Base-by-base conservation (phyloP, 2,888 invertebrate species). In the Leucophenga maculata region DNA sequence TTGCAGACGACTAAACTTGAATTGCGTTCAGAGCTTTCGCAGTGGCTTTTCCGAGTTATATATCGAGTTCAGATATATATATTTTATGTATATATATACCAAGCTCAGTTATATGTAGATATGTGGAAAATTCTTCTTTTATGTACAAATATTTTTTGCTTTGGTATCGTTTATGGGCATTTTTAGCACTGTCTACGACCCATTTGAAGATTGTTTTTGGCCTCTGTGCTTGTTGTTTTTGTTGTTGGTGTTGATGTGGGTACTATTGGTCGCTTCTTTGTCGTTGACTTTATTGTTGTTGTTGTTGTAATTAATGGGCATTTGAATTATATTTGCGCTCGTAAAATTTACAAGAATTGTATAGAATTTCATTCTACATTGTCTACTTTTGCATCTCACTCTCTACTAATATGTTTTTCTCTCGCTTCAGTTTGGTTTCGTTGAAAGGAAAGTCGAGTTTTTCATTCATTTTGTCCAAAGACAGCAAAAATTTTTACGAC, bases 261-360 rank as follows among this genome's bases (percentile, higher is more conserved):
- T n/a, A n/a, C 55, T 16, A 31, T 44, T 60, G 60, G 13, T 2
- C n/a, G 20, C 26, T 26, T 22, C 26, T 14, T 55, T 67, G 67
- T 55, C 44, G 62, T 52, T 67, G 50, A 20, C 67, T 59, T 73
- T 71, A 66, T 75, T 73, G 71, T 50, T 74, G 67, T 73, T 67
- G 80, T 79, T 78, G 74, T 80, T 84, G 83, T 83, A 82, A 85
- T 86, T 86, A 85, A 85, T 84, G 83, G 74, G 74, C 80, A 83
- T 85, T 86, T 85, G 83, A 85, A 85, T 85, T 86, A 85, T 85
- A 85, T 86, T 85, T 85, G 82, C 78, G 82, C 80, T 85, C 84
- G 80, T 86, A 86, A 85, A 85, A 81, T 85, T 85, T 84, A 85
- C 83, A 86, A 82, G 83, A 85, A 83, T 81, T 81, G 76, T 79